Conservation (phyloP, 2,888 invertebrate genomes). For the Caenorhabditis sp. region DNA sequence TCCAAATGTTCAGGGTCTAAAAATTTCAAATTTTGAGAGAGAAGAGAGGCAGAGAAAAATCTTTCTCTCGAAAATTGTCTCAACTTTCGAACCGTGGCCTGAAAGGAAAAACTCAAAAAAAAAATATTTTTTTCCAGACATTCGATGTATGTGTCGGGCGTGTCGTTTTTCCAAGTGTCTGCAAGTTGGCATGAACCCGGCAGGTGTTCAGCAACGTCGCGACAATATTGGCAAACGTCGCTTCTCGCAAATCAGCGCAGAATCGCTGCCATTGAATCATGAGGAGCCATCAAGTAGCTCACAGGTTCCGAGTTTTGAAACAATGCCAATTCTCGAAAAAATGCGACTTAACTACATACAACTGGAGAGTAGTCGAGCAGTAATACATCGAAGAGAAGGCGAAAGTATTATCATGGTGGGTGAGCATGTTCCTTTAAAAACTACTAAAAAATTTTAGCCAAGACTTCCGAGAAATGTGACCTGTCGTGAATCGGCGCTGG, state of each 20-base stretch:
- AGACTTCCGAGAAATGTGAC: slow-evolving; percentile 23
- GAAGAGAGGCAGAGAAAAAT: no score
- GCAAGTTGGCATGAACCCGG: slow-evolving; percentile 51
- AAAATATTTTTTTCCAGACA: slow-evolving; percentile 36
- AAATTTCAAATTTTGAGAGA: no score
- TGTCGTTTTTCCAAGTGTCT: slow-evolving; percentile 58
- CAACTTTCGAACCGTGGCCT: no score
- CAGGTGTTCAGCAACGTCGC: slow-evolving; percentile 29
- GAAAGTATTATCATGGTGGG: slow-evolving; percentile 23
- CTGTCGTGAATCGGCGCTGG: slow-evolving; percentile 18
- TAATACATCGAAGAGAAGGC: slow-evolving; percentile 33
- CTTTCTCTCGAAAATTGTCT: not conserved
- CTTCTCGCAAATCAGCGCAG: not conserved
- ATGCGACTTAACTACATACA: slow-evolving; percentile 29
- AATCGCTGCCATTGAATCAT: no score
- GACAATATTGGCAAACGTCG: slow-evolving; percentile 29
- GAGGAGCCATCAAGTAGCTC: not conserved
- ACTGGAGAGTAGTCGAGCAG: slow-evolving; percentile 26
- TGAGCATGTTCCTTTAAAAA: not conserved
- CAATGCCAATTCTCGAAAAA: slow-evolving; percentile 25
- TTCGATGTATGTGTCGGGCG: slow-evolving; percentile 58
- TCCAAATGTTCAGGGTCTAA: no score
- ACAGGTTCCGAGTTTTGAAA: slow-evolving; percentile 1
- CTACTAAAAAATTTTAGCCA: not conserved
- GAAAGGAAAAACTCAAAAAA: no score